Evolutionary conservation across 2,888 invertebrate genomes (phyloP), one percentile per base, ranked within the genome.

Genomic region (Mycalesis mineus): DNA sequence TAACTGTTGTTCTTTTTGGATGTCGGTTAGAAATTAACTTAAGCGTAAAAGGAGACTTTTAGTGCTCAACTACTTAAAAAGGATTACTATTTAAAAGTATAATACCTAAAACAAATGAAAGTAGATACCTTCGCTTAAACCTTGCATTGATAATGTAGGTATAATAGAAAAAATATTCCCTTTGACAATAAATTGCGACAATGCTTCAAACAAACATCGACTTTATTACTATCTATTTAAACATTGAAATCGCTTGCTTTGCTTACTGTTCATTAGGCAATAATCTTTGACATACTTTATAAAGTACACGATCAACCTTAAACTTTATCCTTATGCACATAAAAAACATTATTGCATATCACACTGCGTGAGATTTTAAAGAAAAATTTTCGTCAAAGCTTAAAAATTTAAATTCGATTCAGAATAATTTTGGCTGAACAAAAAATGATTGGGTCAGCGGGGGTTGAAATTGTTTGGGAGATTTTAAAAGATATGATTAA

Each of bases 391-490:
- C 44, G 36, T 3, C 22, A 44, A 28, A 44, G 22, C 22, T 28
- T 28, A 44, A 22, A 44, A 44, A 29, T n/a, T n/a, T 14, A 41
- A 33, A 52, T 52, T 14, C 33, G 41, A 52, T 42, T 42, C 52
- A 33, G 41, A 41, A 28, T n/a, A 52, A 52, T 52, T 14, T 28
- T 11, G 29, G 15, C 15, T 49, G 37, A 28, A 29, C 22, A 44
- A 15, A 51, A 51, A 51, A 51, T 14, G 31, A 14, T 41, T 41
- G 31, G 51, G 41, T 42, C 52, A 52, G 52, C 33, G 31, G 52
- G 52, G 33, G 52, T 31, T 41, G 41, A 29, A 52, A 52, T 36
- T 36, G 36, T 36, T 36, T 11, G 9, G 1, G 11, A 36, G 36
- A 36, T 36, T 36, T 2, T 36, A 36, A 36, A 11, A 36, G 9